phyloP scores from a whole-genome alignment of 2,797 vertebrate species.

The Lates japonicus region DNA sequence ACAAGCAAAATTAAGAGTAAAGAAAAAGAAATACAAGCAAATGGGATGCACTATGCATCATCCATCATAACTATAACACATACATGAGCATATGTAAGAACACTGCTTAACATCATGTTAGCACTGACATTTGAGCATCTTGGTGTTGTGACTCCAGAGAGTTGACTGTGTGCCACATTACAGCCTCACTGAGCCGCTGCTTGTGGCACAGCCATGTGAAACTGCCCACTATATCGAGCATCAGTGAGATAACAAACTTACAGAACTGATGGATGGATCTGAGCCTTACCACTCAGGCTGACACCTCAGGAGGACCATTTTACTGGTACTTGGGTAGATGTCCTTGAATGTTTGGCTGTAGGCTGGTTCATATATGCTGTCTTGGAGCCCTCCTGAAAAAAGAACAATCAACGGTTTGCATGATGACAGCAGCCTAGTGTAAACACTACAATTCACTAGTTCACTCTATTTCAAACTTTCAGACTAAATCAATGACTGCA shows the following conservation, averaged over 20 bases:
- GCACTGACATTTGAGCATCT: no score
- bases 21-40: background rate
- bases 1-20: background rate
- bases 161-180: no score
- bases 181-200: no score
- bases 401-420: background rate
- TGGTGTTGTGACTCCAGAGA: no score
- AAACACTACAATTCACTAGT: background rate
- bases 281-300: constrained; percentile 71
- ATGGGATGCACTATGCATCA: background rate
- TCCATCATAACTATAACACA: background rate
- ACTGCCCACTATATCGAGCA: background rate
- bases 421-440: background rate
- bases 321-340: constrained; percentile 50
- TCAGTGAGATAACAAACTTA: constrained; percentile 71
- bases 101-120: background rate
- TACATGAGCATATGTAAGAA: background rate
- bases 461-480: background rate
- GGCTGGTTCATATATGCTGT: constrained; percentile 91
- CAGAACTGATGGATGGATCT: constrained; percentile 75
- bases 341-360: constrained; percentile 77
- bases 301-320: constrained; percentile 55
- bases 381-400: constrained; percentile 90
- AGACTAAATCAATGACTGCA: background rate
- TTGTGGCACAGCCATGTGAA: background rate